Evolutionary conservation across 2,113 vertebrate species (phyloP).

Genomic region (Trogon surrucura): DNA sequence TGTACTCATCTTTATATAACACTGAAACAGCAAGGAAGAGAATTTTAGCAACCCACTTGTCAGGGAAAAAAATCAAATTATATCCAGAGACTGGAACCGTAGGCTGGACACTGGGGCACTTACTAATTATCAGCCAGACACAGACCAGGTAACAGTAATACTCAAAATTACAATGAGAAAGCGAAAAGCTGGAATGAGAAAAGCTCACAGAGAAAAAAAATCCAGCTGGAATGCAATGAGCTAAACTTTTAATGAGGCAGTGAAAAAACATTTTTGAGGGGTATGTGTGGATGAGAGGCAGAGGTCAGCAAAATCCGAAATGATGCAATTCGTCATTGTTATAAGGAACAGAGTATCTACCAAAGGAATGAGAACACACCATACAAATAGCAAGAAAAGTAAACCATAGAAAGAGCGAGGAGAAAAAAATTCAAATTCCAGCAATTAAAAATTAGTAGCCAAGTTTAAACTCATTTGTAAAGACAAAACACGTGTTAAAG

Average conservation of each 20-base stretch:
- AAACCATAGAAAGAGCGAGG: background rate
- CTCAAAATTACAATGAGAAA: background rate
- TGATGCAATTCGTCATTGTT: background rate
- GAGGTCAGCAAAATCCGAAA: background rate
- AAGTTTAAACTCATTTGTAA: background rate
- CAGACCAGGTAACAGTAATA: background rate
- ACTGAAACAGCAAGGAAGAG: background rate
- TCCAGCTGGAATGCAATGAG: background rate
- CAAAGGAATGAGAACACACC: background rate
- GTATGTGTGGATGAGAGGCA: background rate
- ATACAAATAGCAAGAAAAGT: background rate
- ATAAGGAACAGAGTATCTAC: background rate
- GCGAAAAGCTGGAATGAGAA: background rate
- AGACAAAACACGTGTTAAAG: background rate
- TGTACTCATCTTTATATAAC: background rate
- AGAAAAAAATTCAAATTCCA: background rate
- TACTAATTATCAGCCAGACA: background rate
- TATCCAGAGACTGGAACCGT: background rate
- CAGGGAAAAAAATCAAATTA: background rate
- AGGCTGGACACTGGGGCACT: background rate
- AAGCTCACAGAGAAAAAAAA: background rate
- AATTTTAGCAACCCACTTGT: background rate
- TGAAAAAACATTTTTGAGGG: background rate
- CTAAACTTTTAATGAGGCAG: background rate
- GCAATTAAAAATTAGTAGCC: background rate